A percentile compares a stretch with the other conserved stretches of the same genome.
These are phyloP conservation scores for Lithobates sylvaticus DNA, from an alignment of 2,797 vertebrate species.

Conservation along the genomic window DNA sequence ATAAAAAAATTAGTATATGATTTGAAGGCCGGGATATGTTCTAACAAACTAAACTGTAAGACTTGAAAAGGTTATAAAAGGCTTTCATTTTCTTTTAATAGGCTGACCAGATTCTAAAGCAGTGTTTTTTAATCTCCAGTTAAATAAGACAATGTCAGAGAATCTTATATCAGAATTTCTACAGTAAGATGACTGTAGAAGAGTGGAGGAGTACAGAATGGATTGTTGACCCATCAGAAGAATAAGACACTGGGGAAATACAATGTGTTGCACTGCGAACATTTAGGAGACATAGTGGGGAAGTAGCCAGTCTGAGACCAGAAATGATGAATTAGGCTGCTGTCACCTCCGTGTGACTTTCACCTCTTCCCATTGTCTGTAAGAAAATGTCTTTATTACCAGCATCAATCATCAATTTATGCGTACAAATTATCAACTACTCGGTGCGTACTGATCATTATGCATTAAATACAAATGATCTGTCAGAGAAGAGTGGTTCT, in stretches of 20 bases:
- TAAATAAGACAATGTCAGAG: not conserved
- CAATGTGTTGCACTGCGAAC: slow-evolving; percentile 35
- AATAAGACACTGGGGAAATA: slow-evolving; percentile 54
- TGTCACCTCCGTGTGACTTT: slow-evolving; percentile 60
- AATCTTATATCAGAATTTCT: not conserved
- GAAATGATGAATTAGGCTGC: slow-evolving; percentile 68
- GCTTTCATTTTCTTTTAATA: not conserved
- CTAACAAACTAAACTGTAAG: not conserved
- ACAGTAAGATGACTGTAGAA: not conserved
- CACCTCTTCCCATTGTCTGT: slow-evolving; percentile 58
- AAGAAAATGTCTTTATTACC: slow-evolving; percentile 50
- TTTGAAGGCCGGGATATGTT: not conserved
- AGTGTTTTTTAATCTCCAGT: not conserved
- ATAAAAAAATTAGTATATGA: not conserved
- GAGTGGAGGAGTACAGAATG: slow-evolving; percentile 42
- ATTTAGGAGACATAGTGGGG: slow-evolving; percentile 45
- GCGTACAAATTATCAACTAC: slow-evolving; percentile 24
- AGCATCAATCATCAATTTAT: slow-evolving; percentile 36
- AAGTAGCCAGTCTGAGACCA: slow-evolving; percentile 48
- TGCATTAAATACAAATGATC: slow-evolving; percentile 5
- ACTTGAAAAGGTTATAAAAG: not conserved
- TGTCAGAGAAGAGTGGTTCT: not conserved
- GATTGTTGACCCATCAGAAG: slow-evolving; percentile 61
- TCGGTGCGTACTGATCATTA: not conserved
- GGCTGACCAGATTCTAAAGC: not conserved